Base-by-base conservation (phyloP, 2,113 vertebrate species). In the Podarcis raffonei region DNA sequence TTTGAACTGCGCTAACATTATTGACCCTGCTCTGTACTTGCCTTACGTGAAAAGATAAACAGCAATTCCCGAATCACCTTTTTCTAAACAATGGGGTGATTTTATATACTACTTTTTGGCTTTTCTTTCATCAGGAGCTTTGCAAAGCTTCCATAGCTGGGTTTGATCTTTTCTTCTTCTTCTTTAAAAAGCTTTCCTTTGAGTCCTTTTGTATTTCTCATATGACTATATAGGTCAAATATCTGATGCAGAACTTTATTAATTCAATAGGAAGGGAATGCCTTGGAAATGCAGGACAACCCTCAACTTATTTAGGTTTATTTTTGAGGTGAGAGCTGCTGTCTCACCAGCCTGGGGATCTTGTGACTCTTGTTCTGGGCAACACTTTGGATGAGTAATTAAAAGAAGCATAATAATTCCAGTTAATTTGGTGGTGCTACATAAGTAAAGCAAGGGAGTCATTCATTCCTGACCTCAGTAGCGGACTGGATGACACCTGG, bases 401-500 rank as follows among this genome's bases (percentile, higher is more conserved):
- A 74, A 66, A 66, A 25, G n/a, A 57, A 75, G 12, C 25, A 81
- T 65, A 75, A 42, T 75, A 48, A 25, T 83, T 48, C 30, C 7
- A 16, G 23, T 66, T 83, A 30, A 83, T 83, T 83, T 75, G 35
- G 37, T 66, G 37, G 69, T 83, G 37, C 72, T 76, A 76, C 59
- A 48, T 88, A 76, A 83, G 20, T 42, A 85, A 86, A 48, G 30
- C 66, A 83, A 66, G 35, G 30, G 68, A 89, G 30, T 74, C 76
- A 72, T 62, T 71, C n/a, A 20, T 81, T 87, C 39, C 25, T 81
- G 76, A 74, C 76, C 82, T 85, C 77, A 74, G 27, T 72, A 79
- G 48, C 76, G 80, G 53, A 84, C 37, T 68, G n/a, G 69, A 53
- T 83, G 72, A 89, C 66, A 85, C 53, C 35, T 85, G 76, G 65